phyloP scores from a whole-genome alignment of 2,888 invertebrate species.

The Prionchulus punctatus region DNA sequence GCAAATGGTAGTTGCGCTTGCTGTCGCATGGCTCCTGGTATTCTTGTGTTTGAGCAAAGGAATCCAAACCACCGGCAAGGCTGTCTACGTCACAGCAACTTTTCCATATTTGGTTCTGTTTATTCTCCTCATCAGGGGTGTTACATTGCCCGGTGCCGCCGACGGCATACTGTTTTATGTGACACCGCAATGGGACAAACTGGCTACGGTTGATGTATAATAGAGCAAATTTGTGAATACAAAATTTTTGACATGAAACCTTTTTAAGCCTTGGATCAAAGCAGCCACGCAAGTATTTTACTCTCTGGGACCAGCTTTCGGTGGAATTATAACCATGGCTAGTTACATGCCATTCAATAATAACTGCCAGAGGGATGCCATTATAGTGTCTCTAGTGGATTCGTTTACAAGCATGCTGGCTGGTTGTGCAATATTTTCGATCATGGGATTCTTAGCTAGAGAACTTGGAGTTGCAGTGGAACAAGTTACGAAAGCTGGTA shows the following conservation, averaged over 20 bases:
- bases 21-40: too few species aligned
- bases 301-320: constrained; percentile 35
- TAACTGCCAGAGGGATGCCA: constrained; percentile 38
- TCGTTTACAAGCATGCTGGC: constrained; percentile 11
- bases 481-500: constrained; percentile 10
- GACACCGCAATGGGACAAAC: too few species aligned
- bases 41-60: too few species aligned
- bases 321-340: constrained; percentile 31
- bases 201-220: too few species aligned
- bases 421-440: constrained; percentile 13
- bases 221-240: neutral
- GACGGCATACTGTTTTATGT: too few species aligned
- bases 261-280: constrained; percentile 33
- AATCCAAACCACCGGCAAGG: too few species aligned
- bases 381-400: constrained; percentile 7
- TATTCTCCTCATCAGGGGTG: too few species aligned
- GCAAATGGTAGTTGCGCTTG: too few species aligned
- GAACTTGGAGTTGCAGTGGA: constrained; percentile 5
- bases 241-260: neutral
- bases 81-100: too few species aligned
- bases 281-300: constrained; percentile 38
- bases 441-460: constrained; percentile 9
- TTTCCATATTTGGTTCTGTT: too few species aligned
- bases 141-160: too few species aligned
- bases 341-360: constrained; percentile 28